phyloP scores from a whole-genome alignment of 1,140 invertebrate genomes.

The Ephestia elutella region DNA sequence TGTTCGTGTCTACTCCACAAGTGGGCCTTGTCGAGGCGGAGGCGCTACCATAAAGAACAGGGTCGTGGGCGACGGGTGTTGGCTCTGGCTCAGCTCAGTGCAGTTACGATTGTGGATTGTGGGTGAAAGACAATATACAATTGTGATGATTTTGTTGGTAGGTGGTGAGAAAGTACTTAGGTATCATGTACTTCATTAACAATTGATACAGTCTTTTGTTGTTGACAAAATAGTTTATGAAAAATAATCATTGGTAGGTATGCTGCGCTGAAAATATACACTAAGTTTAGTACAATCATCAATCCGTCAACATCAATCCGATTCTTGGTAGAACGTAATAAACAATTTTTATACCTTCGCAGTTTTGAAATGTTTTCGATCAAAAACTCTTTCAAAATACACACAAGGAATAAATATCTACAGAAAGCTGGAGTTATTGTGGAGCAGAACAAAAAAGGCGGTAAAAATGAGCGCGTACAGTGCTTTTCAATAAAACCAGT shows the following conservation, averaged over 20 bases:
- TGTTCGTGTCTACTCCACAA: constrained; percentile 22
- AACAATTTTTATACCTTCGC: not conserved
- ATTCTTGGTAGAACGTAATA: no score
- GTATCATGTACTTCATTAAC: no score
- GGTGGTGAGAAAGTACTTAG: no score
- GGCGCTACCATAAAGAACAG: constrained; percentile 37
- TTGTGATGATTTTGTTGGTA: not conserved
- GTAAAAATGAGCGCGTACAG: constrained; percentile 37
- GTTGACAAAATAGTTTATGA: no score
- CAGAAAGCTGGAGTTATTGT: constrained; percentile 29
- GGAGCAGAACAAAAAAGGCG: constrained; percentile 33
- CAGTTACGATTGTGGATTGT: not conserved
- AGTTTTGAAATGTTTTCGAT: not conserved
- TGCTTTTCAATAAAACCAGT: constrained; percentile 58
- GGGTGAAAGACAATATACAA: constrained; percentile 4
- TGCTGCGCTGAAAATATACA: no score
- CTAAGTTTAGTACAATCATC: no score
- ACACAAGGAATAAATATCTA: constrained; percentile 25
- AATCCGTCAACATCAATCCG: no score
- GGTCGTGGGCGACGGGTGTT: constrained; percentile 29
- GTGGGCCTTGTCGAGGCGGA: constrained; percentile 26
- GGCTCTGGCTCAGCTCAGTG: not conserved
- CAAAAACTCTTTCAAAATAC: constrained; percentile 6
- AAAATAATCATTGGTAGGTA: no score
- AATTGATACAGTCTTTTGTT: no score